These are phyloP conservation scores for Tenodera sinensis DNA, from an alignment of 2,888 invertebrate genomes.

Conservation along the genomic window DNA sequence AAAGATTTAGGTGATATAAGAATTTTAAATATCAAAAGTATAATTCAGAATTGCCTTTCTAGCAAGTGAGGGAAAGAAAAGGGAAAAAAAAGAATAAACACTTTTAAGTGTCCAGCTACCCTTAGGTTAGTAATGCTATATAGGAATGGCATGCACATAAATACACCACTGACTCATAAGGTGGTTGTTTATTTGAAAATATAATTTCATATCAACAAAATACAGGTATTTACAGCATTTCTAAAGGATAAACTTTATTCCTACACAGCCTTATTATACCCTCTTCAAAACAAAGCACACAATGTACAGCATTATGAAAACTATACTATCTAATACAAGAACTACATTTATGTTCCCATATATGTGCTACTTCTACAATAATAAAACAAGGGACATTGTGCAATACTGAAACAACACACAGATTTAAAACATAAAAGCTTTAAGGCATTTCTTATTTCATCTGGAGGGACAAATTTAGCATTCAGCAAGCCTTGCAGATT, in stretches of 20 bases:
- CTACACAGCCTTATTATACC: background rate
- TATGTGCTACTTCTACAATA: background rate
- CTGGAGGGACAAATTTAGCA: background rate
- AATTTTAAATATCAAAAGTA: no score
- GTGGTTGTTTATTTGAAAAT: background rate
- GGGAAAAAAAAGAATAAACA: no score
- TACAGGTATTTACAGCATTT: background rate
- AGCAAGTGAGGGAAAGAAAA: no score
- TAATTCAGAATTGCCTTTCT: no score
- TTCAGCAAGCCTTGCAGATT: background rate
- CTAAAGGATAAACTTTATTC: background rate
- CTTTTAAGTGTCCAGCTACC: no score
- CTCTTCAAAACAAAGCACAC: background rate
- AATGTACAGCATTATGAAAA: background rate
- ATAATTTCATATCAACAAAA: background rate
- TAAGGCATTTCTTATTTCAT: background rate
- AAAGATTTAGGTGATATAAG: no score
- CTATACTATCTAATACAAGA: background rate
- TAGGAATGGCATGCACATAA: no score
- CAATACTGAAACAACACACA: background rate
- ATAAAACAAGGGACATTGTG: background rate
- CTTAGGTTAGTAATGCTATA: no score
- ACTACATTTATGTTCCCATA: background rate
- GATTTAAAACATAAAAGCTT: background rate
- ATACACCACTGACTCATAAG: background rate